A percentile compares a stretch with the other conserved stretches of the same genome.
Conservation (phyloP, 2,888 invertebrate species). For the Rhaphigaster nebulosa region DNA sequence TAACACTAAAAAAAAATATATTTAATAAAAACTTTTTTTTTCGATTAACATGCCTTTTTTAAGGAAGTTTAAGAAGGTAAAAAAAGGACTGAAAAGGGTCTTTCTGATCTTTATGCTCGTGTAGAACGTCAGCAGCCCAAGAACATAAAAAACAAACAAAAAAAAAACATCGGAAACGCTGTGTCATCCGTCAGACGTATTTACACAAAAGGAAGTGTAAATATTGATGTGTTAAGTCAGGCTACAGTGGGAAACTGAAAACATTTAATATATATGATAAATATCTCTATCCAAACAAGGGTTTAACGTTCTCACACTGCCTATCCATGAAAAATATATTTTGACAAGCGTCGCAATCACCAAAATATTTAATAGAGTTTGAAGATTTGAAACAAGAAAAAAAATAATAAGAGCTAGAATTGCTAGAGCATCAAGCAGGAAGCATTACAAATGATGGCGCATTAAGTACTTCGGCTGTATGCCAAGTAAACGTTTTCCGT, state of each 20-base stretch:
- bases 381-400: too few species aligned
- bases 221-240: not conserved
- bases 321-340: not conserved
- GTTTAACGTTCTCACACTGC: not conserved
- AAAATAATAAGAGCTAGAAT: too few species aligned
- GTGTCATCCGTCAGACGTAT: not conserved
- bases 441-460: too few species aligned
- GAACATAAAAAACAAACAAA: not conserved
- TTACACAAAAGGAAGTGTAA: conserved; percentile 16
- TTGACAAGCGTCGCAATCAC: not conserved
- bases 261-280: not conserved
- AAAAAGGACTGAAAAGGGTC: not conserved
- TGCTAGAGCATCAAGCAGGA: too few species aligned
- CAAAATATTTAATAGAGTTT: not conserved
- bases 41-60: not conserved
- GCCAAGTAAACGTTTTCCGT: too few species aligned
- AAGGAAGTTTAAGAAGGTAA: not conserved
- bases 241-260: not conserved
- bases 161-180: not conserved
- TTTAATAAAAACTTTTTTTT: not conserved
- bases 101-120: not conserved
- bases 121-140: not conserved
- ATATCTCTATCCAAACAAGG: not conserved
- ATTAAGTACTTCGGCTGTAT: too few species aligned
- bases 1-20: too few species aligned